phyloP scores from a whole-genome alignment of 2,888 invertebrate genomes.

The Agriopis marginaria region DNA sequence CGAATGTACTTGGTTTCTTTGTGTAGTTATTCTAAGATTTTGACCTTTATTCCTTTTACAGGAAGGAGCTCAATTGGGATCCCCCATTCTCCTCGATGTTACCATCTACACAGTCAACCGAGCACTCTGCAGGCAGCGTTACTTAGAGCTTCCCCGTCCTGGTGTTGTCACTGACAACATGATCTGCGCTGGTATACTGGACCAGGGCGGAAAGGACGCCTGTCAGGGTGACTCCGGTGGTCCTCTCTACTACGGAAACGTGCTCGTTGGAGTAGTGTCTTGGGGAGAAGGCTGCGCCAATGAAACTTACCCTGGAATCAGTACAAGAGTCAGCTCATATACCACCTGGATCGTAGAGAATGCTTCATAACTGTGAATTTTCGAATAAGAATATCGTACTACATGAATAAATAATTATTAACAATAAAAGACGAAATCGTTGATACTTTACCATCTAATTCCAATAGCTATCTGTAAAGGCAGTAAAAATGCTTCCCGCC shows the following conservation, averaged over 20 bases:
- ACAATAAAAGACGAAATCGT: too few relatives aligned
- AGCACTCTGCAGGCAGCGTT: constrained; percentile 22
- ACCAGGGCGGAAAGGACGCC: constrained; percentile 57
- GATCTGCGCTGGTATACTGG: constrained; percentile 67
- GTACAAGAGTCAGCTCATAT: constrained; percentile 63
- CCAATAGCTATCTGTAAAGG: background rate
- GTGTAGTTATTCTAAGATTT: too few relatives aligned
- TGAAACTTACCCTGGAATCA: constrained; percentile 72
- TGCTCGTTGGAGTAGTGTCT: constrained; percentile 70
- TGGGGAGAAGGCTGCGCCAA: constrained; percentile 75
- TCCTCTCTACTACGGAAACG: constrained; percentile 64
- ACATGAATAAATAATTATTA: too few relatives aligned
- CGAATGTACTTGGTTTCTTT: too few relatives aligned
- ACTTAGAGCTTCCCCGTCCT: constrained; percentile 7
- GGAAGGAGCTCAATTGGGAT: constrained; percentile 19
- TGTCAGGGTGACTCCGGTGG: constrained; percentile 68
- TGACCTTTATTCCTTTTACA: background rate
- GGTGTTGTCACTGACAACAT: constrained; percentile 59
- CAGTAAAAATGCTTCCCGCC: background rate
- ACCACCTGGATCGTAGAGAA: constrained; percentile 53
- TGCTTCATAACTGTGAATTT: constrained; percentile 29
- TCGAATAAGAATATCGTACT: too few relatives aligned
- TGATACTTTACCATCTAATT: too few relatives aligned
- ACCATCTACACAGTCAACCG: constrained; percentile 28
- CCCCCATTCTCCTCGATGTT: constrained; percentile 11